Conservation (phyloP, 1,140 invertebrate species). For the Drosophila eugracilis region DNA sequence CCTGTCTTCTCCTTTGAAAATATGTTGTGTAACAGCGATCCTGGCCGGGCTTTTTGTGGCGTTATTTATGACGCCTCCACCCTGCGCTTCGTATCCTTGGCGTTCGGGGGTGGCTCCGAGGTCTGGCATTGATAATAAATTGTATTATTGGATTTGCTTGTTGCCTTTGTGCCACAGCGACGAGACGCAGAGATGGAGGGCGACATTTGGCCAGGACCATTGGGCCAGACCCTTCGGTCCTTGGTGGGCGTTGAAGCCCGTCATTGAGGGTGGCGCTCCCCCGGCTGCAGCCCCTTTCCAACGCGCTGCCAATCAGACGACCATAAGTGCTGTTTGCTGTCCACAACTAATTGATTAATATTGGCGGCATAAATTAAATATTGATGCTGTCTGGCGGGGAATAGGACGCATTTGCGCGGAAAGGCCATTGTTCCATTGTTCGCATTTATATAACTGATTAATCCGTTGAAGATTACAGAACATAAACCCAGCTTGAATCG, state of each 20-base stretch:
- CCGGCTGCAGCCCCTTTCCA: not conserved
- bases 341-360: slow-evolving; percentile 79
- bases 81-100: slow-evolving; percentile 6
- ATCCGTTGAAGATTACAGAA: no score
- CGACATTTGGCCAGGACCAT: slow-evolving; percentile 57
- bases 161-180: slow-evolving; percentile 60
- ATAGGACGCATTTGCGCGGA: slow-evolving; percentile 13
- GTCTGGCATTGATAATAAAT: slow-evolving; percentile 77
- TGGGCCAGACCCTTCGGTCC: slow-evolving; percentile 27
- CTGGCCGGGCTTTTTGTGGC: slow-evolving; percentile 45
- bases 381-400: slow-evolving; percentile 35
- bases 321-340: slow-evolving; percentile 76
- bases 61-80: slow-evolving; percentile 63
- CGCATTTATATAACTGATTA: no score
- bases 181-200: slow-evolving; percentile 21
- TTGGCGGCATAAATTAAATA: slow-evolving; percentile 69
- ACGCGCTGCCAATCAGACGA: slow-evolving; percentile 63
- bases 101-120: slow-evolving; percentile 40
- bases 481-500: no score
- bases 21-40: slow-evolving; percentile 35
- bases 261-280: slow-evolving; percentile 36
- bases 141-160: slow-evolving; percentile 80
- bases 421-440: slow-evolving; percentile 8
- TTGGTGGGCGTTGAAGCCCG: slow-evolving; percentile 44
- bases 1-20: slow-evolving; percentile 32